Base-by-base conservation (phyloP, 2,888 invertebrate species). In the Nemotelus nigrinus region DNA sequence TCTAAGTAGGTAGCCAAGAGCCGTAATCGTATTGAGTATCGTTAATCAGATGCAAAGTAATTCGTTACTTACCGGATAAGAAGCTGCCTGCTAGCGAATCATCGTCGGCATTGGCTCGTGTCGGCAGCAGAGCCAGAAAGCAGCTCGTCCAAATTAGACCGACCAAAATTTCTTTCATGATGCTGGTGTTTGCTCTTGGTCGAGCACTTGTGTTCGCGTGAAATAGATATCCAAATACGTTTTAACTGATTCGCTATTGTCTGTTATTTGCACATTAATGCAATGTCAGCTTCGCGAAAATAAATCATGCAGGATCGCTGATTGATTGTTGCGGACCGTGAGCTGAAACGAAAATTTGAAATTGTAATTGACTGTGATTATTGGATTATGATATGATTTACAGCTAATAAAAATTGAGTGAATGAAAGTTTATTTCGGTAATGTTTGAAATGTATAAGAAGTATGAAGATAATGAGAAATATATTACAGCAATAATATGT, bases 21-120 rank as follows among this genome's bases (percentile, higher is more conserved):
- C 53, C 6, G 53, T 53, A 7, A 53, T 10, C 6, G 53, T 53
- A 53, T 53, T 25, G 25, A 10, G 53, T 53, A 7, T 53, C 53
- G 53, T 39, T 63, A 63, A 63, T 63, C 63, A 63, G 63, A 63
- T 63, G 43, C 43, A 39, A 57, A 53, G 44, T 72, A 63, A 67
- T 43, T 72, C 43, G 79, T 78, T 78, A 82, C 88, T 88, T 89
- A 94, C 94, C 94, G 87, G 94, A 94, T 77, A 95, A 89, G 86
- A 95, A 93, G 84, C 94, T 94, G 83, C 94, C 93, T 80, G 94
- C 93, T 84, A 95, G 89, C 71, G 94, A 94, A 82, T 94, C 95
- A 85, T 94, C 94, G 88, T 93, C 85, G 3, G 58, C 65, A n/a
- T 57, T 58, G 45, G 63, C 47, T 5, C 45, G 60, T 48, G 74